Base-by-base conservation (phyloP, 1,140 invertebrate species). In the Zophobas atratus region DNA sequence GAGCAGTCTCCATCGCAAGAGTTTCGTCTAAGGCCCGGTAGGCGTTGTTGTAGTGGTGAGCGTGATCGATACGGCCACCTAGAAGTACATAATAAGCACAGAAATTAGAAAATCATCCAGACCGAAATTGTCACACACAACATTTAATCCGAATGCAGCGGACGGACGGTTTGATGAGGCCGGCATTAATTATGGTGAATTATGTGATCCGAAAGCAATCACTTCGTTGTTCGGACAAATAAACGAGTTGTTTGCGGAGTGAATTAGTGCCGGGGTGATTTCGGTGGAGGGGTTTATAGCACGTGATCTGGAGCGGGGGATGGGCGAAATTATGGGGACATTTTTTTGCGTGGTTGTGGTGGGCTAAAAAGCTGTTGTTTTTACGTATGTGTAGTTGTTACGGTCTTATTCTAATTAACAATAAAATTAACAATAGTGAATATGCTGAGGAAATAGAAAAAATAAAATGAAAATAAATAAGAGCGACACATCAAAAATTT, bases 21-120 rank as follows among this genome's bases (percentile, higher is more conserved):
- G 94, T 95, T 85, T 96, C 95, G 82, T 94, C 93, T 1, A 96
- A 84, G 0, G 94, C 94, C 77, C 93, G 88, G 63, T 91, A 91
- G 0, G 93, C 93, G 81, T 93, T 93, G 81, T 93, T 94, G 80
- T 92, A 92, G 81, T 96, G 95, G 86, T 96, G 95, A 1, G 94
- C 95, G 83, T 94, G 93, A 82, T 96, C 95, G 76, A 96, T 97
- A 81, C 93, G 89, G 1, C 94, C 94, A 77, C 95, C 93, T 94
- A 81, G 38, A 88, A 84, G 20, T 20, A 20, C 20, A 20, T 20
- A 20, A 78, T 63, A 49, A 57, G 55, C 55, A 57, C 35, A 57
- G 32, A 57, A 63, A 63, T 63, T 35, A 39, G 35, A 6, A 63
- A 63, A 67, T 67, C 43, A 67, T 67, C 33, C 39, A 38, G 35